phyloP scores from a whole-genome alignment of 2,113 vertebrate genomes.

The Pandion haliaetus region DNA sequence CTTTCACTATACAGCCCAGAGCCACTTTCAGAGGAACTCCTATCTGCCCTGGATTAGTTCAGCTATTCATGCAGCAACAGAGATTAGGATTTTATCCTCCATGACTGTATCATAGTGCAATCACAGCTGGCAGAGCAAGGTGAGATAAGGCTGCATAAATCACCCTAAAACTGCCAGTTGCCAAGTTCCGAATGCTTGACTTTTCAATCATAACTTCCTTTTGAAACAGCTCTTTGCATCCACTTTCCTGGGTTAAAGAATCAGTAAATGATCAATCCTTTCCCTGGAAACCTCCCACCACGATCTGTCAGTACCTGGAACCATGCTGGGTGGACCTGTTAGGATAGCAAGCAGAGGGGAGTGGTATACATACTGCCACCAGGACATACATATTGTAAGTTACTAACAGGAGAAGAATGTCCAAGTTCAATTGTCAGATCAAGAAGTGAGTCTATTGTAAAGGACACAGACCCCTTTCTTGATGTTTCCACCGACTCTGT shows the following conservation, averaged over 20 bases:
- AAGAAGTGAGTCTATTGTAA: neutral
- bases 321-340: neutral
- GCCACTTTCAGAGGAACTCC: neutral
- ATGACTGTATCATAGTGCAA: neutral
- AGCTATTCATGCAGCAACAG: neutral
- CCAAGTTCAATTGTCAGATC: neutral
- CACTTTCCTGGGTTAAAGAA: neutral
- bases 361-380: fast-evolving
- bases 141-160: neutral
- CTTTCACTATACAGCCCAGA: neutral
- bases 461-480: neutral
- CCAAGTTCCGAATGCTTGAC: neutral
- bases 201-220: neutral
- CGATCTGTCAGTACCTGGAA: neutral
- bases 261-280: neutral
- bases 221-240: neutral
- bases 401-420: neutral
- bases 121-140: neutral
- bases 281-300: neutral
- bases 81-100: neutral
- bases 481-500: neutral
- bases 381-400: neutral
- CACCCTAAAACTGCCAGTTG: neutral
- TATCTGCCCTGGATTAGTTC: neutral
- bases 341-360: neutral